Percentiles rank a stretch among this genome's conserved stretches.
These are phyloP conservation scores for Lepidurus couesii DNA, from an alignment of 1,140 invertebrate species.

Conservation along the genomic window DNA sequence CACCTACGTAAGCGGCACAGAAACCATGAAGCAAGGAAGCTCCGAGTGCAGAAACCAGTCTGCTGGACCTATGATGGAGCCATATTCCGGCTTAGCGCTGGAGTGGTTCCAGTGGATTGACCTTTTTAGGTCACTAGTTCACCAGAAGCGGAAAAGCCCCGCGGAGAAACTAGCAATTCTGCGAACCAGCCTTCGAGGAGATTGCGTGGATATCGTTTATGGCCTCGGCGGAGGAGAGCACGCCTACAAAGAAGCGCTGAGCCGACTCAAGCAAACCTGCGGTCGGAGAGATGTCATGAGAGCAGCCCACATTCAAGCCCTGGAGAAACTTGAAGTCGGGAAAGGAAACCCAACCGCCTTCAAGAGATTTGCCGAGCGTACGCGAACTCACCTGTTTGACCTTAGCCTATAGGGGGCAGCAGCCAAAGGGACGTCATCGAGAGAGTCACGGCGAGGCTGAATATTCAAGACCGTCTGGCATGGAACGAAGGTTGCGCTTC, in stretches of 20 bases:
- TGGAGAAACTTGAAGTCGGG: conserved; percentile 24
- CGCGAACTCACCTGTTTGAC: conserved; percentile 27
- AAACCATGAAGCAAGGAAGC: background rate
- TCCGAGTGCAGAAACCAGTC: background rate
- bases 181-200: conserved; percentile 1
- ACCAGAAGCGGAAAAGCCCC: background rate
- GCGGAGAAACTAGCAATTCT: conserved; percentile 30
- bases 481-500: conserved; percentile 23
- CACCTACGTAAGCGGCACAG: background rate
- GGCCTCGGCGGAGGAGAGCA: conserved; percentile 29
- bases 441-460: conserved; percentile 5
- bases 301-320: conserved; percentile 11
- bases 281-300: conserved; percentile 25
- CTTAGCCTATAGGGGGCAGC: conserved; percentile 19
- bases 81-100: conserved; percentile 1
- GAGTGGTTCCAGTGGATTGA: conserved; percentile 30
- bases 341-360: conserved; percentile 10
- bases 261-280: conserved; percentile 22
- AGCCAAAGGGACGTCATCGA: conserved; percentile 24
- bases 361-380: conserved; percentile 6
- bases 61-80: background rate
- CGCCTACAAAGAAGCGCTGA: conserved; percentile 26
- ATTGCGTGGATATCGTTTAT: conserved; percentile 25
- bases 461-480: conserved; percentile 23
- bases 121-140: conserved; percentile 26